A percentile compares a stretch with the other conserved stretches of the same genome.
Conservation (phyloP, 2,797 vertebrate genomes). For the Esox lucius region DNA sequence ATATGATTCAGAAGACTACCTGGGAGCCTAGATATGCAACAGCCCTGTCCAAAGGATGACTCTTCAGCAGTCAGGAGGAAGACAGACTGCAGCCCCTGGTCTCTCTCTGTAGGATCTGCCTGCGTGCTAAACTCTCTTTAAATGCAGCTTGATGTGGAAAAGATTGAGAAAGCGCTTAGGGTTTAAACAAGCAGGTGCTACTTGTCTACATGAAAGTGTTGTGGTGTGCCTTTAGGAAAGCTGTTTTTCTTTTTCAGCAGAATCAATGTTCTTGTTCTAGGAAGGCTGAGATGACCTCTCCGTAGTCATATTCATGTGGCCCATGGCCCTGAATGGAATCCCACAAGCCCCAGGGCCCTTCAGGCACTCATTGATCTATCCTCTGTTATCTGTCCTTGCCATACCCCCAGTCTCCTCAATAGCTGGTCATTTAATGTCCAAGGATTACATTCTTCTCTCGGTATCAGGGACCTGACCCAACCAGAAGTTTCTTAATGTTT, state of each 20-base stretch:
- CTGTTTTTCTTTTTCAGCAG: too few species aligned
- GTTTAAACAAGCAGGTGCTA: background rate
- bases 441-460: background rate
- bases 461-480: background rate
- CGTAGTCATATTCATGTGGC: background rate
- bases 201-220: background rate
- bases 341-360: background rate
- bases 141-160: background rate
- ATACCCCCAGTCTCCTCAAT: background rate
- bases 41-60: background rate
- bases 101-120: background rate
- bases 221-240: background rate
- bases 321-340: background rate
- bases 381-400: background rate
- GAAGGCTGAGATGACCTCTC: background rate
- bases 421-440: background rate
- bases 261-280: background rate
- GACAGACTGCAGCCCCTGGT: background rate
- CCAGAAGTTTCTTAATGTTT: background rate
- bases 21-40: too few species aligned
- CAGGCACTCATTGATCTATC: slow-evolving; percentile 5
- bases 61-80: background rate
- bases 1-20: too few species aligned
- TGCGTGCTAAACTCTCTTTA: background rate
- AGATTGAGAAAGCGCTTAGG: background rate